Evolutionary conservation across 2,113 vertebrate genomes (phyloP).

Genomic region (Rhinolophus ferrumequinum): DNA sequence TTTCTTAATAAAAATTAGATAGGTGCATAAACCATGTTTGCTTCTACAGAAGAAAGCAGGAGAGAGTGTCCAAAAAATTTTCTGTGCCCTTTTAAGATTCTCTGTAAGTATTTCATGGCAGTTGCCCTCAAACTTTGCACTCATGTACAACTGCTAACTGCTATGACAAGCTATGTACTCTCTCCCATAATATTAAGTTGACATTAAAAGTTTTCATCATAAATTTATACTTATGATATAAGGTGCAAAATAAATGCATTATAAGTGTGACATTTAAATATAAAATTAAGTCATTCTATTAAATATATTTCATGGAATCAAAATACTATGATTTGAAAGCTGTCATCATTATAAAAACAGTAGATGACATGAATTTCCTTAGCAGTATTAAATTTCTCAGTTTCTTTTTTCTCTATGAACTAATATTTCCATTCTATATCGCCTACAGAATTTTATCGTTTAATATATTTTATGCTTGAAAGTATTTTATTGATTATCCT

Average conservation of each 20-base stretch:
- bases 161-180: neutral
- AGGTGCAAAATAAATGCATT: neutral
- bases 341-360: neutral
- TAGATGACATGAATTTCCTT: neutral
- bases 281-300: neutral
- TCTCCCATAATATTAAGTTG: neutral
- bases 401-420: neutral
- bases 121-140: neutral
- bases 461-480: slow-evolving; percentile 34
- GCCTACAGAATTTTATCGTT: neutral
- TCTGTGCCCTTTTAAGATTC: neutral
- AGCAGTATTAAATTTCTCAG: neutral
- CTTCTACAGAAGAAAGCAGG: neutral
- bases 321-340: neutral
- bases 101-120: neutral
- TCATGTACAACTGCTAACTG: neutral
- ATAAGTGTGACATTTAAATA: slow-evolving; percentile 1
- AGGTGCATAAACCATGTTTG: neutral
- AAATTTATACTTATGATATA: neutral
- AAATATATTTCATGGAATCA: neutral
- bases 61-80: neutral
- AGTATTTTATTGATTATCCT: slow-evolving; percentile 10
- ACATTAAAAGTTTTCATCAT: slow-evolving; percentile 41
- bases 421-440: neutral
- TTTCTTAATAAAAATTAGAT: neutral